phyloP scores from a whole-genome alignment of 2,797 vertebrate species.

The Fundulus diaphanus region DNA sequence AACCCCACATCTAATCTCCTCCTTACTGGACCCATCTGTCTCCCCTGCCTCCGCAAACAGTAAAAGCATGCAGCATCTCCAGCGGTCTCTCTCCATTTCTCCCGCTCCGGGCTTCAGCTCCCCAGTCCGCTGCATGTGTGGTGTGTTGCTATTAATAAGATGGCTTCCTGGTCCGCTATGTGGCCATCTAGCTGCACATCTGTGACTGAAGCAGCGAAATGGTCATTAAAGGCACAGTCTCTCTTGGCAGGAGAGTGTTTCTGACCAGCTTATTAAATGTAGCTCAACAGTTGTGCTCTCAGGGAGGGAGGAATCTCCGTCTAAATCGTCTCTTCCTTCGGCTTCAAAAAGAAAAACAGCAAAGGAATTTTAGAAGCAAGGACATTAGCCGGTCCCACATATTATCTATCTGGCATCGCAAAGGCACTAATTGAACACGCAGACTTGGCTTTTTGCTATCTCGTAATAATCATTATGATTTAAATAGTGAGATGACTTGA shows the following conservation, averaged over 20 bases:
- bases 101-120: constrained; percentile 43
- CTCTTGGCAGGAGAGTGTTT: constrained; percentile 75
- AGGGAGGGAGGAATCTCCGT: constrained; percentile 60
- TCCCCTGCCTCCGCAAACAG: constrained; percentile 58
- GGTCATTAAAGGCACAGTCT: constrained; percentile 78
- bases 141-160: constrained; percentile 74
- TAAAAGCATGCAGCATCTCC: constrained; percentile 62
- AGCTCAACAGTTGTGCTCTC: constrained; percentile 80
- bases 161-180: constrained; percentile 68
- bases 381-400: constrained; percentile 74
- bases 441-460: constrained; percentile 78
- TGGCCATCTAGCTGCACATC: constrained; percentile 72
- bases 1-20: constrained; percentile 71
- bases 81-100: constrained; percentile 25
- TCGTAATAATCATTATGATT: constrained; percentile 80
- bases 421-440: constrained; percentile 80
- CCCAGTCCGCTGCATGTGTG: constrained; percentile 61
- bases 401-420: constrained; percentile 78
- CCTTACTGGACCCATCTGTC: constrained; percentile 71
- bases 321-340: constrained; percentile 48
- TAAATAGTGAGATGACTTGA: constrained; percentile 76
- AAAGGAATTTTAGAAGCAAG: constrained; percentile 76
- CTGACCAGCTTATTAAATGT: constrained; percentile 79
- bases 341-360: constrained; percentile 70
- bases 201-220: constrained; percentile 73